Evolutionary conservation across 2,797 vertebrate species (phyloP).

Genomic region (Gambelia wislizenii): DNA sequence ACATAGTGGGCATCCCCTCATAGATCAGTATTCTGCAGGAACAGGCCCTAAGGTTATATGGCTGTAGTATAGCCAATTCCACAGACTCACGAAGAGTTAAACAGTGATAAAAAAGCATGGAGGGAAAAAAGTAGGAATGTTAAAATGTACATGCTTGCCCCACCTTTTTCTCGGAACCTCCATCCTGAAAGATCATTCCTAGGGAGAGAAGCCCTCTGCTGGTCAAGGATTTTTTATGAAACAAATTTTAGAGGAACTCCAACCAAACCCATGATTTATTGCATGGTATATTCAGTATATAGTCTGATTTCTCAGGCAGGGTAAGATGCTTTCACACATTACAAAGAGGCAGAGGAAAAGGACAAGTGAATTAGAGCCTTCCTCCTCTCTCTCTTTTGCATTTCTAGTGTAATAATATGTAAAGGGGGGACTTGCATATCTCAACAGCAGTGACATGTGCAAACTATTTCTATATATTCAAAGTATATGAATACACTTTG

Average conservation of each 20-base stretch:
- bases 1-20: neutral
- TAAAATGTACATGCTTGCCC: neutral
- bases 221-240: constrained; percentile 66
- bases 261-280: constrained; percentile 1
- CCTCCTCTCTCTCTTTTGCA: neutral
- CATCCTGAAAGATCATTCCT: constrained; percentile 64
- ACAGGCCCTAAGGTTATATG: neutral
- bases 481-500: neutral
- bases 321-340: neutral
- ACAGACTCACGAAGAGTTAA: neutral
- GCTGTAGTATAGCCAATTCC: rapidly evolving
- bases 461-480: neutral
- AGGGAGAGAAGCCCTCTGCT: constrained; percentile 82
- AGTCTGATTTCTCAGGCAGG: neutral
- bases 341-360: neutral
- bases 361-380: neutral
- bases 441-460: neutral
- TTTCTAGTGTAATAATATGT: neutral
- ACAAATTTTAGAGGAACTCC: constrained; percentile 44
- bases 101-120: neutral
- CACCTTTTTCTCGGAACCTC: constrained; percentile 4
- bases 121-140: neutral
- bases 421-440: neutral
- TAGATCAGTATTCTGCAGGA: neutral
- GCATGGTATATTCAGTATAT: neutral